Conservation (phyloP, 2,888 invertebrate species). For the Calliopum simillimum region DNA sequence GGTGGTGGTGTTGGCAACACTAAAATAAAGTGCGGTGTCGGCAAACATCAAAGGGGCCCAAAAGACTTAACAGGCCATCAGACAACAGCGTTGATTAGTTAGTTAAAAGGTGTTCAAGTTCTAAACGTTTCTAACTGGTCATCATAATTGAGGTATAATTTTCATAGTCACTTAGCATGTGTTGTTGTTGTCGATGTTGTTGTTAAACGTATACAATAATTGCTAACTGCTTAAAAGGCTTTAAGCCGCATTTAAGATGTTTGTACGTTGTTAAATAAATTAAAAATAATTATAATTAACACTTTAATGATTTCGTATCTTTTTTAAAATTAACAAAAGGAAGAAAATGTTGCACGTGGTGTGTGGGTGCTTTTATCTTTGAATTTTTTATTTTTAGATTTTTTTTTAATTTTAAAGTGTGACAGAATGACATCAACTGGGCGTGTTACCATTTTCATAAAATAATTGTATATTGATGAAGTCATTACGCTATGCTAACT, state of each 20-base stretch:
- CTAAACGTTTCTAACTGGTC: not conserved
- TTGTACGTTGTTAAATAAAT: conserved; percentile 5
- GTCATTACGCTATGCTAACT: not conserved
- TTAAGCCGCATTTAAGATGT: not conserved
- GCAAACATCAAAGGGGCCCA: conserved; percentile 23
- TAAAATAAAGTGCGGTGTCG: not conserved
- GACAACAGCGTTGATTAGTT: conserved; percentile 19
- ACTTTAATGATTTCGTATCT: conserved; percentile 12
- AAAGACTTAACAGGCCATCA: not conserved
- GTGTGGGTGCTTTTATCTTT: no score
- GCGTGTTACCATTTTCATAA: not conserved
- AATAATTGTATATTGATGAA: conserved; percentile 26
- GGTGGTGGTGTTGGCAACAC: conserved; percentile 12
- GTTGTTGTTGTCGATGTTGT: not conserved
- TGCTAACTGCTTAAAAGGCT: conserved; percentile 6
- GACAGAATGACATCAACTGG: no score
- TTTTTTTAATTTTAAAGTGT: no score
- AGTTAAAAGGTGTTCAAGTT: conserved; percentile 7
- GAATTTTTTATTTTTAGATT: no score
- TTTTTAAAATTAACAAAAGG: not conserved
- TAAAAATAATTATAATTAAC: conserved; percentile 24
- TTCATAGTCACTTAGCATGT: not conserved
- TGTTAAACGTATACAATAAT: not conserved
- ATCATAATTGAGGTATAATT: not conserved
- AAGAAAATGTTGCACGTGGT: no score